phyloP scores from a whole-genome alignment of 2,888 invertebrate species.

The Xylota sylvarum region DNA sequence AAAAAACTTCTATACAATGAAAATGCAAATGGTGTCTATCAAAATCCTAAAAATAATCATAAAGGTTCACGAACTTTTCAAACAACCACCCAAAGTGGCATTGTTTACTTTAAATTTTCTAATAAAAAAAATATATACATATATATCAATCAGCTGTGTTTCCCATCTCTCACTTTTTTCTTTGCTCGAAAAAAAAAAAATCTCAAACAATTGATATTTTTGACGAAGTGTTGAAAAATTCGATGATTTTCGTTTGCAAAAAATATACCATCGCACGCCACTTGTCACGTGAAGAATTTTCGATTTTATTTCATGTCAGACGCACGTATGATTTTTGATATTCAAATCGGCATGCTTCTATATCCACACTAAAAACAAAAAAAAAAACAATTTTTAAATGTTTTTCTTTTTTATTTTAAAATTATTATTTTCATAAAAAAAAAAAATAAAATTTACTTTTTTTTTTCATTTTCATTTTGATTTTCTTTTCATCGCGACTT shows the following conservation, averaged over 20 bases:
- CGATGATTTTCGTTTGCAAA: slow-evolving; percentile 16
- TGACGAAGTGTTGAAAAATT: slow-evolving; percentile 16
- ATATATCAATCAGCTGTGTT: slow-evolving; percentile 41
- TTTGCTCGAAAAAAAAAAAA: neutral
- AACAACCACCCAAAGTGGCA: slow-evolving; percentile 3
- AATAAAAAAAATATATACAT: slow-evolving; percentile 8
- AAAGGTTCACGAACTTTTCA: slow-evolving; percentile 46
- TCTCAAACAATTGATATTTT: slow-evolving; percentile 11
- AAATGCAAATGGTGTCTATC: slow-evolving; percentile 2
- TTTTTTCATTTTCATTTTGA: slow-evolving; percentile 3
- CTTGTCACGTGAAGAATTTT: slow-evolving; percentile 66
- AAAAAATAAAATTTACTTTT: slow-evolving; percentile 35
- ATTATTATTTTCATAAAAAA: slow-evolving; percentile 34
- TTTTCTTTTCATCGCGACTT: slow-evolving; percentile 33
- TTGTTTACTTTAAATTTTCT: slow-evolving; percentile 28
- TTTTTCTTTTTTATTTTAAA: slow-evolving; percentile 17
- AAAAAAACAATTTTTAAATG: slow-evolving; percentile 3
- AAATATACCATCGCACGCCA: slow-evolving; percentile 52
- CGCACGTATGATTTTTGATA: slow-evolving; percentile 50
- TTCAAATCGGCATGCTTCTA: slow-evolving; percentile 29
- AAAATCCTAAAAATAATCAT: slow-evolving; percentile 24
- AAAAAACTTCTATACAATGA: neutral
- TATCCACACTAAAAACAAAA: neutral
- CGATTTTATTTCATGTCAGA: slow-evolving; percentile 31
- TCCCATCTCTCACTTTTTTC: slow-evolving; percentile 1